Conservation (phyloP, 2,797 vertebrate species). For the Parauchenoglanis ngamensis region DNA sequence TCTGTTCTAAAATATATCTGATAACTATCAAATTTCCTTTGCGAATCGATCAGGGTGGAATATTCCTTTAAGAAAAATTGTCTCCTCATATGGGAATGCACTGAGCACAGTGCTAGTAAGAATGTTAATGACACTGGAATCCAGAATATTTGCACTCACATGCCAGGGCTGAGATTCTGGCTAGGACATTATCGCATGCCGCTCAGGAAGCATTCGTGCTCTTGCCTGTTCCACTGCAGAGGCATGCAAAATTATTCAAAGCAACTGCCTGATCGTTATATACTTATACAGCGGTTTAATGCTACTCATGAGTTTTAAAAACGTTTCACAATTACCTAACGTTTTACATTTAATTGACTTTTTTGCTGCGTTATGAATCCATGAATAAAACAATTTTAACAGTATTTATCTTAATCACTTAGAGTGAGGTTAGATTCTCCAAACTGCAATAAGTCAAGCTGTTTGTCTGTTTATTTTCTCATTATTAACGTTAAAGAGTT, state of each 20-base stretch:
- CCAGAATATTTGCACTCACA: not conserved
- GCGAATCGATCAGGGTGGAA: not conserved
- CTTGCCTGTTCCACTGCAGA: conserved; percentile 5
- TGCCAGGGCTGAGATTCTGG: not conserved
- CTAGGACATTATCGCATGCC: not conserved
- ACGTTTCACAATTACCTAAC: not conserved
- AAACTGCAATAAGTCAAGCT: not conserved
- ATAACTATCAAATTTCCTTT: not conserved
- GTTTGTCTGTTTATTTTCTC: not conserved
- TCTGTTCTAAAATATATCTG: not conserved
- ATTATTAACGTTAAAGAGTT: not conserved
- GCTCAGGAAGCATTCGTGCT: not conserved
- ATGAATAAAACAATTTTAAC: not conserved
- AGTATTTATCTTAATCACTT: not conserved
- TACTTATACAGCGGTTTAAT: not conserved
- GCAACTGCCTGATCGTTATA: not conserved
- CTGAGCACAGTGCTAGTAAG: not conserved
- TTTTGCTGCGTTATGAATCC: not conserved
- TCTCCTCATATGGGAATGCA: not conserved
- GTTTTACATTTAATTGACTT: not conserved
- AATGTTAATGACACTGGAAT: not conserved
- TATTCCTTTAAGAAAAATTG: not conserved
- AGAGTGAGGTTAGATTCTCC: not conserved
- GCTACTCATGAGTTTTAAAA: not conserved
- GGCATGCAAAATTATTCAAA: not conserved